phyloP scores from a whole-genome alignment of 2,113 vertebrate genomes.

The Semnornis frantzii region DNA sequence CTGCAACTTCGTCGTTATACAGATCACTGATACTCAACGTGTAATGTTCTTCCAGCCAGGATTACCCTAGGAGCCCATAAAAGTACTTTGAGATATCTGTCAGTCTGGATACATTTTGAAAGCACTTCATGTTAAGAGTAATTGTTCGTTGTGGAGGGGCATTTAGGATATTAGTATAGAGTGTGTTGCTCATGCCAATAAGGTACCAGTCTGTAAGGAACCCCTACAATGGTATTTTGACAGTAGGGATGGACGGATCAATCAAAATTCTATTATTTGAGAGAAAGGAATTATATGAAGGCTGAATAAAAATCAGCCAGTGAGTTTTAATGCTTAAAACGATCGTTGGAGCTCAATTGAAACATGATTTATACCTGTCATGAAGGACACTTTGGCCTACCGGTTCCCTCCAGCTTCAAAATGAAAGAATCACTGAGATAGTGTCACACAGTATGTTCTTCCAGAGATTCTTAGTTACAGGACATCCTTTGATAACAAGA shows the following conservation, averaged over 20 bases:
- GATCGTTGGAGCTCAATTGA: not conserved
- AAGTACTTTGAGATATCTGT: not conserved
- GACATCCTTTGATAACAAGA: not conserved
- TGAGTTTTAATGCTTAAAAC: not conserved
- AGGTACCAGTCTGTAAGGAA: not conserved
- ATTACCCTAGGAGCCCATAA: not conserved
- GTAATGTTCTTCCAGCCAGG: not conserved
- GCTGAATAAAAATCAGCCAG: not conserved
- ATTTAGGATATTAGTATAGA: not conserved
- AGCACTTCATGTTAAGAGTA: not conserved
- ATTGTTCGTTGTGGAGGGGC: not conserved
- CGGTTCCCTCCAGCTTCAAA: not conserved
- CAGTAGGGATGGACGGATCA: not conserved
- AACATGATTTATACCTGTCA: not conserved
- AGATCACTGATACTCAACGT: not conserved
- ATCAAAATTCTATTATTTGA: not conserved
- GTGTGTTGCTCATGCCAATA: not conserved
- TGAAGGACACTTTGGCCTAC: not conserved
- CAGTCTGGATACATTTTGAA: not conserved
- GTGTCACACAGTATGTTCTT: fast-evolving
- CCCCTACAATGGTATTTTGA: not conserved
- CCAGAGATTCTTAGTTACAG: not conserved
- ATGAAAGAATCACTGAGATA: not conserved
- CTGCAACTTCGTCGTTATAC: fast-evolving
- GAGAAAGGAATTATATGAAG: not conserved